Conservation (phyloP, 2,888 invertebrate genomes). For the Gortyna flavago region DNA sequence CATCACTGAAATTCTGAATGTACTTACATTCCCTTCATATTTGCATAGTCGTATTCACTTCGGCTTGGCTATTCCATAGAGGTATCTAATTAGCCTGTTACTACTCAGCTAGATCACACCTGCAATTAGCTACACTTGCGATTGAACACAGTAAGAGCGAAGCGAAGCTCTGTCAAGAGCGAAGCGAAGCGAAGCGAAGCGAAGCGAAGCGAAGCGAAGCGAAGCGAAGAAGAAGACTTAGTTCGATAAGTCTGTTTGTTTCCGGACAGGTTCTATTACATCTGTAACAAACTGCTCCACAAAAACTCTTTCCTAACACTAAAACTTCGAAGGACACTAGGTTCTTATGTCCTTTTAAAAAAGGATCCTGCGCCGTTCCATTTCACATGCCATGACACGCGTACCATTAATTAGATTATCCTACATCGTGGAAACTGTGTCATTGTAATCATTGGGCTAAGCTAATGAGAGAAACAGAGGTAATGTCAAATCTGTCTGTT, state of each 20-base stretch:
- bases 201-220: too few relatives aligned
- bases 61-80: neutral
- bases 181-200: too few relatives aligned
- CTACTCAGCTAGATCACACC: neutral
- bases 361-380: neutral
- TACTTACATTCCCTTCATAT: neutral
- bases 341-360: conserved; percentile 23
- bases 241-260: neutral
- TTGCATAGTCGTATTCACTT: neutral
- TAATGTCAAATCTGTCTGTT: conserved; percentile 34
- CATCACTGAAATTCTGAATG: neutral
- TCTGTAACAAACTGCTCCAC: neutral
- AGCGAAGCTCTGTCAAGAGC: too few relatives aligned
- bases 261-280: neutral
- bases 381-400: conserved; percentile 48
- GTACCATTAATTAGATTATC: conserved; percentile 62
- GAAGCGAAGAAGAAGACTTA: neutral
- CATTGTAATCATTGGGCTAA: conserved; percentile 50
- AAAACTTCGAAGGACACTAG: neutral
- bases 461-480: conserved; percentile 55
- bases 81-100: too few relatives aligned
- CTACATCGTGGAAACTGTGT: conserved; percentile 62
- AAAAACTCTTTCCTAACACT: neutral
- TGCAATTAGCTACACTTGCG: neutral
- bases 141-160: neutral